Evolutionary conservation across 2,113 vertebrate species (phyloP).

Genomic region (Thymallus thymallus): DNA sequence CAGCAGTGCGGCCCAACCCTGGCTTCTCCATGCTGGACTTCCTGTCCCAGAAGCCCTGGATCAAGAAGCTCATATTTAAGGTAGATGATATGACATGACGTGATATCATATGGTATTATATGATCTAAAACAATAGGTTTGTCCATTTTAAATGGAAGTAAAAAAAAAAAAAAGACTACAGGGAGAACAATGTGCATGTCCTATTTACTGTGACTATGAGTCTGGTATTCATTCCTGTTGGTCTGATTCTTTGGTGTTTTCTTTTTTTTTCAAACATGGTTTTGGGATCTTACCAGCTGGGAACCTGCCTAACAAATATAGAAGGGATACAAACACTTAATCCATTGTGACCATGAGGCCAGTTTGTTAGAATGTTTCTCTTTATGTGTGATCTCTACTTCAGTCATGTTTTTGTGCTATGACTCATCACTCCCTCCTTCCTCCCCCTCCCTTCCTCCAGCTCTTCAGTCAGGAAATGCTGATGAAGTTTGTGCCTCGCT

Average conservation of each 20-base stretch:
- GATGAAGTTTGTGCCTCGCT: conserved; percentile 85
- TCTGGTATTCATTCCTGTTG: background rate
- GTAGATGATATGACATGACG: conserved; percentile 57
- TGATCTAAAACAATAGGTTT: too few species aligned
- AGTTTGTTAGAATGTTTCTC: too few species aligned
- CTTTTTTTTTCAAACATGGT: background rate
- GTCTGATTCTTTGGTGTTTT: background rate
- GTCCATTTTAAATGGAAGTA: background rate
- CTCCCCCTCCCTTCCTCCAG: conserved; percentile 54
- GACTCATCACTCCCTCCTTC: background rate
- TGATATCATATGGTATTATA: too few species aligned
- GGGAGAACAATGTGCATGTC: too few species aligned
- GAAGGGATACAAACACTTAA: background rate
- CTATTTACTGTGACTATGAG: background rate
- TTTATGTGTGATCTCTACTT: too few species aligned
- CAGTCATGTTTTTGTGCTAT: too few species aligned
- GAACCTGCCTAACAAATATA: background rate
- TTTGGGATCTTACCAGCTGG: background rate
- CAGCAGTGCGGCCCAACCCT: conserved; percentile 82
- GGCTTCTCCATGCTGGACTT: conserved; percentile 97
- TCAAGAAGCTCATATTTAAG: conserved; percentile 95
- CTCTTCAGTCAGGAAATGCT: conserved; percentile 86
- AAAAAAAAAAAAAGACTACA: too few species aligned
- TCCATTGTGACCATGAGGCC: background rate
- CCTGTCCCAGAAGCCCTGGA: conserved; percentile 88